These are phyloP conservation scores for Argyrosomus japonicus DNA, from an alignment of 2,113 vertebrate genomes.

Conservation along the genomic window DNA sequence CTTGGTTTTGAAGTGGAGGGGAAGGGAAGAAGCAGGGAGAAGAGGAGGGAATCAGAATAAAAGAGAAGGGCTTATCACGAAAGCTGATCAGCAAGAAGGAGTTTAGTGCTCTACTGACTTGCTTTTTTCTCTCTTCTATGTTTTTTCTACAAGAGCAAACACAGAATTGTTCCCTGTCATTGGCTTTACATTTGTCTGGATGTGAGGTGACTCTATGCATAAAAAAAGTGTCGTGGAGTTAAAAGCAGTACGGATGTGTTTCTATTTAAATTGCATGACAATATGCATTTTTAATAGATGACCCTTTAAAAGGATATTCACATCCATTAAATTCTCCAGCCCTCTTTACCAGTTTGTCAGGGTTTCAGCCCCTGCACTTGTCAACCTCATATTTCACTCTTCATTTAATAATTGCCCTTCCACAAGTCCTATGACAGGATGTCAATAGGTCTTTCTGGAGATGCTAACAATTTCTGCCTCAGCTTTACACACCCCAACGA, in stretches of 20 bases:
- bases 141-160: neutral
- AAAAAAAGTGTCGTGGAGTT: constrained; percentile 18
- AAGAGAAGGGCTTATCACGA: constrained; percentile 35
- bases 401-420: constrained; percentile 66
- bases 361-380: constrained; percentile 44
- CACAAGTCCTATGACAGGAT: constrained; percentile 55
- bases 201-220: constrained; percentile 7
- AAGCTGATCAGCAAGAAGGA: constrained; percentile 33
- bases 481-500: constrained; percentile 4
- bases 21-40: neutral
- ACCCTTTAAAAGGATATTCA: constrained; percentile 43
- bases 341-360: constrained; percentile 55
- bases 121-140: neutral
- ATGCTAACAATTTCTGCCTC: constrained; percentile 53
- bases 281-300: constrained; percentile 40
- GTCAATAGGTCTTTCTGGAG: constrained; percentile 62
- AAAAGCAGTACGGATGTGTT: neutral
- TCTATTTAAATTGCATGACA: constrained; percentile 1
- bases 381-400: constrained; percentile 63
- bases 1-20: constrained; percentile 21
- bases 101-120: constrained; percentile 28
- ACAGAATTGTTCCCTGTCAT: neutral
- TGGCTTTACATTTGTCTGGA: neutral
- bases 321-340: constrained; percentile 52
- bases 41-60: constrained; percentile 33